Conservation (phyloP, 2,113 vertebrate species). For the Nanorana parkeri region DNA sequence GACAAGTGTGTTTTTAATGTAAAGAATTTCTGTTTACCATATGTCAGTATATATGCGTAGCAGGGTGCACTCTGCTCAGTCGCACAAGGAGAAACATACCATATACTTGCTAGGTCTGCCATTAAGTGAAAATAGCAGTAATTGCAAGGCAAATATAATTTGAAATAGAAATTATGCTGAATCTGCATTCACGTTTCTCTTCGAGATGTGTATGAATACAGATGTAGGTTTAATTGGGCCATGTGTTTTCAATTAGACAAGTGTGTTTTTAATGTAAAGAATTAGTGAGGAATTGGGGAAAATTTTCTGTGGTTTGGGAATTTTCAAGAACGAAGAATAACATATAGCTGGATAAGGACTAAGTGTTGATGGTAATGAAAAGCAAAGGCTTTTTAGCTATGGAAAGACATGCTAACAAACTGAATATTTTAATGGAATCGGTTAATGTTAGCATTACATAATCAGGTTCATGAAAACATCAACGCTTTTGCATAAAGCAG, state of each 20-base stretch:
- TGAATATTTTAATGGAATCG: not conserved
- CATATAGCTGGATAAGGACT: constrained; percentile 4
- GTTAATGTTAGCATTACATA: not conserved
- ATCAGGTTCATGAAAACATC: not conserved
- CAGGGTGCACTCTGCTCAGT: constrained; percentile 11
- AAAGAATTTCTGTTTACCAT: constrained; percentile 41
- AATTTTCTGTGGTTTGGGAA: constrained; percentile 33
- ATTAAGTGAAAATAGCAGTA: constrained; percentile 31
- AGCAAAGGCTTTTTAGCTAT: not conserved
- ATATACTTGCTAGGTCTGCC: constrained; percentile 8
- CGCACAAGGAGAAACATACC: constrained; percentile 6
- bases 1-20: constrained; percentile 41
- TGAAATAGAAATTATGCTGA: constrained; percentile 36
- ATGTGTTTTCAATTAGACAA: constrained; percentile 48
- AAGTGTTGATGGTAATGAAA: not conserved
- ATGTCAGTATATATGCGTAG: constrained; percentile 15
- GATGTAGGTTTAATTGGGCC: constrained; percentile 38
- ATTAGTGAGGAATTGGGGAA: constrained; percentile 38
- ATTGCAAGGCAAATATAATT: constrained; percentile 50
- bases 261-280: constrained; percentile 50
- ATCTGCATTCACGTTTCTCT: constrained; percentile 30
- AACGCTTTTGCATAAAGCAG: not conserved
- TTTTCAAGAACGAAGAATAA: not conserved
- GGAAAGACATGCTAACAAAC: not conserved
- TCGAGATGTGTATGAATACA: constrained; percentile 37